phyloP scores from a whole-genome alignment of 2,113 vertebrate species.

The Nipponia nippon region DNA sequence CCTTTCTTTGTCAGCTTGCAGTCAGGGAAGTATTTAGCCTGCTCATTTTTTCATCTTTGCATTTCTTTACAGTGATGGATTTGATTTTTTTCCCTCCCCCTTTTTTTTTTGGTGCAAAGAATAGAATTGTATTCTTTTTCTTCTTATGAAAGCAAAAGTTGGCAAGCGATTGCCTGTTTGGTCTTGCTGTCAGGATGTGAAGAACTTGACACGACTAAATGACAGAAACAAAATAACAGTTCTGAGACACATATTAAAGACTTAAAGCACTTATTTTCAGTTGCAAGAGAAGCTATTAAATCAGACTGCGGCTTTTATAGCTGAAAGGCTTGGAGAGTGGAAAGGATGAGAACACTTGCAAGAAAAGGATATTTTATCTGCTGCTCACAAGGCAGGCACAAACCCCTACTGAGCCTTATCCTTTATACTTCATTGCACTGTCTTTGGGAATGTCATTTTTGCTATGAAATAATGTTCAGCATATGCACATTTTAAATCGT shows the following conservation, averaged over 20 bases:
- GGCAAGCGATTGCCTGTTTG: background rate
- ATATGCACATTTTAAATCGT: background rate
- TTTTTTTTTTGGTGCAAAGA: background rate
- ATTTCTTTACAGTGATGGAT: background rate
- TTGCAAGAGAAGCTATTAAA: constrained; percentile 37
- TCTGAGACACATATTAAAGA: constrained; percentile 6
- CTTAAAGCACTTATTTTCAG: constrained; percentile 12
- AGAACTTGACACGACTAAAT: background rate
- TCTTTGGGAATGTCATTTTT: background rate
- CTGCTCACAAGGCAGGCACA: background rate
- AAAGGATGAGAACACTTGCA: constrained; percentile 1
- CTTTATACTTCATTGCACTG: background rate
- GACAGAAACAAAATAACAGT: constrained; percentile 35
- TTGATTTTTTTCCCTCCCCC: background rate
- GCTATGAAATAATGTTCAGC: background rate
- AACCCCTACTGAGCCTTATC: background rate
- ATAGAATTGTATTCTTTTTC: background rate
- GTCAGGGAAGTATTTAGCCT: background rate
- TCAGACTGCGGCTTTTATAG: background rate
- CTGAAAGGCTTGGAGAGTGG: background rate
- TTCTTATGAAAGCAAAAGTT: background rate
- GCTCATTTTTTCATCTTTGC: background rate
- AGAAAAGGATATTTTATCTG: constrained; percentile 24
- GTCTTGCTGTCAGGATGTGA: constrained; percentile 1
- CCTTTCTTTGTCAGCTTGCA: background rate